phyloP scores from a whole-genome alignment of 2,797 vertebrate genomes.

The Falco novaeseelandiae region DNA sequence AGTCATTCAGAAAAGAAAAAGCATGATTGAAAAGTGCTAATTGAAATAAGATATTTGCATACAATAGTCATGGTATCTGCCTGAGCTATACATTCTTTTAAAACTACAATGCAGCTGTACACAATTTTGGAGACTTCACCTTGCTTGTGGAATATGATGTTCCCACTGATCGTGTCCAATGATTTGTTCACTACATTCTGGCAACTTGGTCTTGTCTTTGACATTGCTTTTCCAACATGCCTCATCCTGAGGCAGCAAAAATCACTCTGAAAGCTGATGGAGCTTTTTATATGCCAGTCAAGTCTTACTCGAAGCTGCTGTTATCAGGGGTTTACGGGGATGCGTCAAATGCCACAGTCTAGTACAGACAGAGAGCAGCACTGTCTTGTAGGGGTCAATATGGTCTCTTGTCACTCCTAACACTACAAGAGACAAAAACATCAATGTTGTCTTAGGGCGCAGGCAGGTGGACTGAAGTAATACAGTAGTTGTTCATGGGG shows the following conservation, averaged over 20 bases:
- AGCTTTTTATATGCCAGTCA: neutral
- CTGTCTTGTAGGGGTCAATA: neutral
- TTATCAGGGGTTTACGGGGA: neutral
- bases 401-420: neutral
- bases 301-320: neutral
- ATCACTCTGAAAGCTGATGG: neutral
- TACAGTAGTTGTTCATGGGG: fast-evolving
- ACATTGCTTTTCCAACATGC: neutral
- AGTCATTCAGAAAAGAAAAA: constrained; percentile 47
- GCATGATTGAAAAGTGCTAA: constrained; percentile 63
- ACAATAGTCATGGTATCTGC: constrained; percentile 5
- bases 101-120: neutral
- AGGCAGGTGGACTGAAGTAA: neutral
- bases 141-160: neutral
- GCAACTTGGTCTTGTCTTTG: neutral
- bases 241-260: neutral
- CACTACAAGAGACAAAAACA: neutral
- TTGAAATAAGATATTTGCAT: constrained; percentile 64
- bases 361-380: fast-evolving
- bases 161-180: neutral
- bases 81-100: neutral
- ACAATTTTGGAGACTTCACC: neutral
- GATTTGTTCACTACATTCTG: neutral
- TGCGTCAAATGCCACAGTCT: fast-evolving
- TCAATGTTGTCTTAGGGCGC: neutral